Conservation (phyloP, 2,797 vertebrate species). For the Mus caroli region DNA sequence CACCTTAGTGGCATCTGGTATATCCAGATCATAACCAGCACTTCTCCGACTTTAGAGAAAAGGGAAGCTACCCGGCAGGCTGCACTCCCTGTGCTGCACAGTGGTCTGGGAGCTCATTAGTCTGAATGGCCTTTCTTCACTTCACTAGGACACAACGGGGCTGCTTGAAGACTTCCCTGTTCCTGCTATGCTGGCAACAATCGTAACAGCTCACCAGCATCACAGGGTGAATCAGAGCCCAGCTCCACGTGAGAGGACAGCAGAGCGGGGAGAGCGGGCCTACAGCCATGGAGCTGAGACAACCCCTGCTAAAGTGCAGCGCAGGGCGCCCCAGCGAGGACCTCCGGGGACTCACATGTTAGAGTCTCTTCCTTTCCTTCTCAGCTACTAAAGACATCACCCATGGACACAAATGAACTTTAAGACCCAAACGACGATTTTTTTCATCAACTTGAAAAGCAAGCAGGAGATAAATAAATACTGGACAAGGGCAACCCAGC, state of each 20-base stretch:
- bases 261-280: not conserved
- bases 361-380: conserved; percentile 75
- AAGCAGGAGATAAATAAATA: conserved; percentile 86
- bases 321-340: conserved; percentile 71
- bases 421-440: conserved; percentile 76
- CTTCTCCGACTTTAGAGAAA: conserved; percentile 67
- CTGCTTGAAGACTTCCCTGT: conserved; percentile 81
- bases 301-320: conserved; percentile 85
- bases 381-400: conserved; percentile 83
- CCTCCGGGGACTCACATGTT: conserved; percentile 76
- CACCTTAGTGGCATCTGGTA: conserved; percentile 51
- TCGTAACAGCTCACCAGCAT: conserved; percentile 76
- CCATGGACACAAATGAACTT: conserved; percentile 83
- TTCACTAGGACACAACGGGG: conserved; percentile 80
- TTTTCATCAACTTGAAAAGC: conserved; percentile 84
- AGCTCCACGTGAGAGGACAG: conserved; percentile 55
- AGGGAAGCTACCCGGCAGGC: conserved; percentile 56
- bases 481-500: conserved; percentile 87
- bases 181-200: conserved; percentile 81
- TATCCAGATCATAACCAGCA: conserved; percentile 64
- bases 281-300: conserved; percentile 75
- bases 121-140: conserved; percentile 81
- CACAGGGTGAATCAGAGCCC: conserved; percentile 59
- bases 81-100: conserved; percentile 71
- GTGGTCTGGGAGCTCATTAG: conserved; percentile 60